Evolutionary conservation across 2,888 invertebrate species (phyloP), one percentile per base, ranked within the genome.

Genomic region (Subacronicta megacephala): DNA sequence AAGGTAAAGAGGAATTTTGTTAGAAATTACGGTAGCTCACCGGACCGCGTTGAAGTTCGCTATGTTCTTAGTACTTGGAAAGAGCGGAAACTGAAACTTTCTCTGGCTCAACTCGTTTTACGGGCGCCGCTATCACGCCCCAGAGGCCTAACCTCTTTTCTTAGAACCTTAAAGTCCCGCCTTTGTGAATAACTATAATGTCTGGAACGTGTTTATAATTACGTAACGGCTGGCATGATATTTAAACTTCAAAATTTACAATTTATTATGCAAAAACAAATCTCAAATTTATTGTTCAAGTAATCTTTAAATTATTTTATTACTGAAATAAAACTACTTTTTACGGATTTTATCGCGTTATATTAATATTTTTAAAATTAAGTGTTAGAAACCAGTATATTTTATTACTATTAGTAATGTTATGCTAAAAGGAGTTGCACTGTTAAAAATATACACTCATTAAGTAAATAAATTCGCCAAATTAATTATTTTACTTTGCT

Each of bases 91-190:
- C 78, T 76, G 77, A 78, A 90, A 90, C 81, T 90, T 90, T 83
- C 69, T 72, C 78, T 65, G 77, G 75, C 80, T 77, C 81, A 78
- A 85, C 86, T 87, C 88, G 84, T 88, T 89, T 87, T 79, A 82
- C 77, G 75, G 83, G 75, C 67, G 66, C 74, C 66, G 78, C 77
- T 85, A 90, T 85, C 79, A 82, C 83, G 73, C 90, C 90, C 89
- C 64, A 63, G 90, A 88, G 90, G 82, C 83, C 85, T 82, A 83
- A 77, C 82, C 84, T 85, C 82, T 79, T 82, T 84, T 79, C 82
- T 81, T 82, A 75, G 70, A 72, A 62, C 75, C 76, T 78, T 63
- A 54, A 58, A 77, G 53, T 75, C 72, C 70, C 72, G 61, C 63
- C 60, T 74, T 61, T 43, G 51, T 59, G 53, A 56, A 60, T 64